Percentiles rank a stretch among this genome's conserved stretches.
Evolutionary conservation across 2,113 vertebrate genomes (phyloP).

Genomic region (Proteles cristata): DNA sequence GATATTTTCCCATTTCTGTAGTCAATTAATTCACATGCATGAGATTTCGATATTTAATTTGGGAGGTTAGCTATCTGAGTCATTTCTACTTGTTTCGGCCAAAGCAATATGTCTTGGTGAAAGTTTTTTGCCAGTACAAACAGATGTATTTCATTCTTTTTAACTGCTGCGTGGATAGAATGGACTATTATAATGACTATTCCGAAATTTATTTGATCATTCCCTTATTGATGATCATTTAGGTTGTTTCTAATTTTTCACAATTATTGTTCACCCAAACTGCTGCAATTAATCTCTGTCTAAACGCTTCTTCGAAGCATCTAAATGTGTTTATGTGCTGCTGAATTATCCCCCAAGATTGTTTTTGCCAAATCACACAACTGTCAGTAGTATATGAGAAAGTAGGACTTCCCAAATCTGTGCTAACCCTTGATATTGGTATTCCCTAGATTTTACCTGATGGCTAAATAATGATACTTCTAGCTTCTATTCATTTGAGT

Average conservation of each 20-base stretch:
- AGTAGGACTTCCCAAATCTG: neutral
- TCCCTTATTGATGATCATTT: neutral
- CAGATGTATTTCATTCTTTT: constrained; percentile 35
- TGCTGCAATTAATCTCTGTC: neutral
- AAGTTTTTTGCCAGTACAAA: constrained; percentile 1
- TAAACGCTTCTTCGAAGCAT: neutral
- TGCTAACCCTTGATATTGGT: neutral
- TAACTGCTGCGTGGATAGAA: neutral
- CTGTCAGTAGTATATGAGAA: neutral
- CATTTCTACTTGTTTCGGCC: constrained; percentile 31
- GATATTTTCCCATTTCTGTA: neutral
- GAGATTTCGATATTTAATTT: neutral
- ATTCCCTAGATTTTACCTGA: neutral
- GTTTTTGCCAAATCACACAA: neutral
- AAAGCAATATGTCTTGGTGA: neutral
- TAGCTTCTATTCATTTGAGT: neutral
- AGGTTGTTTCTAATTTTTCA: constrained; percentile 21
- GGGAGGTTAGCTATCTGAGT: neutral
- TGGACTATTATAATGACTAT: neutral
- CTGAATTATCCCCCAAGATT: neutral
- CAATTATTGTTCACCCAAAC: neutral
- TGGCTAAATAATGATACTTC: neutral
- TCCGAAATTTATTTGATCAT: neutral
- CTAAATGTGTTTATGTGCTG: neutral
- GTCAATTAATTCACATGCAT: neutral